phyloP scores from a whole-genome alignment of 1,140 invertebrate genomes.

The Drosophila azteca region DNA sequence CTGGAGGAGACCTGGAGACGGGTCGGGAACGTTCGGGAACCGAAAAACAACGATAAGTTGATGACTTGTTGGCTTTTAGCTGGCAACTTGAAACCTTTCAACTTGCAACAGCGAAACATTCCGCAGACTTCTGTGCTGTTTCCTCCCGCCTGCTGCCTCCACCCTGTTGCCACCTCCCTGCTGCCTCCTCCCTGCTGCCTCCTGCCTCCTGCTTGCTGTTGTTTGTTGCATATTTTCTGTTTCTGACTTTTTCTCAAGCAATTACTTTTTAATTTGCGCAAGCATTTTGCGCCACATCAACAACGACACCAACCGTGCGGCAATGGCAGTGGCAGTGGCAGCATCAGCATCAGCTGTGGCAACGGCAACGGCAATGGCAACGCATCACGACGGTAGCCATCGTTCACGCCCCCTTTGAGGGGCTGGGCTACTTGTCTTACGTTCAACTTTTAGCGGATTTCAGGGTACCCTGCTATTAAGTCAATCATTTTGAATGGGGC shows the following conservation, averaged over 20 bases:
- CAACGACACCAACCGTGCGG: not conserved
- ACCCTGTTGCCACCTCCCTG: not conserved
- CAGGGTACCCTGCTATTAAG: too few relatives aligned
- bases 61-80: constrained; percentile 54
- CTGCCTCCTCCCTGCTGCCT: not conserved
- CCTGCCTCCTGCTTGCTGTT: constrained; percentile 2
- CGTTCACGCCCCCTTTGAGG: constrained; percentile 17
- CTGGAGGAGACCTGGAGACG: too few relatives aligned
- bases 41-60: constrained; percentile 48
- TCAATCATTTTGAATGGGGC: too few relatives aligned
- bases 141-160: constrained; percentile 9
- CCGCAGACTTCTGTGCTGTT: not conserved
- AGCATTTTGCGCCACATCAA: constrained; percentile 47
- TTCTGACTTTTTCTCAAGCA: constrained; percentile 60
- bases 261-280: constrained; percentile 64
- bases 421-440: constrained; percentile 42
- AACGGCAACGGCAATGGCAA: not conserved
- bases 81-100: constrained; percentile 53
- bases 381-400: constrained; percentile 37
- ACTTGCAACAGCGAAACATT: constrained; percentile 22
- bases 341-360: constrained; percentile 5
- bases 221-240: constrained; percentile 59
- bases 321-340: constrained; percentile 15
- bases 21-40: not conserved
- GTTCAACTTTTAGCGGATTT: constrained; percentile 7